Conservation (phyloP, 2,797 vertebrate species). For the Takifugu ocellatus region DNA sequence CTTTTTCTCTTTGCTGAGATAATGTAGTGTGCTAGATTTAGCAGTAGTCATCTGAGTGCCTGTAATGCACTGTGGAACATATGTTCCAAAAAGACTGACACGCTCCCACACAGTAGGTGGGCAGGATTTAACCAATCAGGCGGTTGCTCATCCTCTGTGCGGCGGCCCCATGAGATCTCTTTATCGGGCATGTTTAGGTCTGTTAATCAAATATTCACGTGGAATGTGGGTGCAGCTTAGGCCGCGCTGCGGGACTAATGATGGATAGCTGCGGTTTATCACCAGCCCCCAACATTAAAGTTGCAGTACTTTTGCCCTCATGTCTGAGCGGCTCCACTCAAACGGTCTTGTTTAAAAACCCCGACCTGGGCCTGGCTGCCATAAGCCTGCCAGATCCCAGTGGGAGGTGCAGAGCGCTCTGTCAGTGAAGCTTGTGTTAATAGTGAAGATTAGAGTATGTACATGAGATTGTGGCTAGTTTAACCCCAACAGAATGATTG, state of each 20-base stretch:
- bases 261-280: constrained; percentile 61
- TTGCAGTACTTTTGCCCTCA: constrained; percentile 51
- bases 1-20: constrained; percentile 32
- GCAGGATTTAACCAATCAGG: constrained; percentile 70
- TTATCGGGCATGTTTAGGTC: constrained; percentile 70
- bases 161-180: constrained; percentile 57
- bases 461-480: constrained; percentile 67
- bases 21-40: constrained; percentile 49
- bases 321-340: constrained; percentile 47
- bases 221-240: constrained; percentile 64
- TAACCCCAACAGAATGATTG: constrained; percentile 61
- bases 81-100: constrained; percentile 71
- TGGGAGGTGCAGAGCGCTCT: constrained; percentile 60
- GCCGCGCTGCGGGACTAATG: constrained; percentile 55
- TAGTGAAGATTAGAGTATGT: constrained; percentile 72
- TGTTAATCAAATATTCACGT: constrained; percentile 76
- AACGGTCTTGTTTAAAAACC: constrained; percentile 69
- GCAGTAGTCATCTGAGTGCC: constrained; percentile 47
- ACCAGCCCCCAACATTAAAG: constrained; percentile 57
- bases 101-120: constrained; percentile 72
- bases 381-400: constrained; percentile 60
- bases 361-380: constrained; percentile 46
- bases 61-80: constrained; percentile 63
- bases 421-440: constrained; percentile 60
- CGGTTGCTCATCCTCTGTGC: constrained; percentile 64